Evolutionary conservation across 1,140 invertebrate genomes (phyloP).

Genomic region (Tetramorium simillimum): DNA sequence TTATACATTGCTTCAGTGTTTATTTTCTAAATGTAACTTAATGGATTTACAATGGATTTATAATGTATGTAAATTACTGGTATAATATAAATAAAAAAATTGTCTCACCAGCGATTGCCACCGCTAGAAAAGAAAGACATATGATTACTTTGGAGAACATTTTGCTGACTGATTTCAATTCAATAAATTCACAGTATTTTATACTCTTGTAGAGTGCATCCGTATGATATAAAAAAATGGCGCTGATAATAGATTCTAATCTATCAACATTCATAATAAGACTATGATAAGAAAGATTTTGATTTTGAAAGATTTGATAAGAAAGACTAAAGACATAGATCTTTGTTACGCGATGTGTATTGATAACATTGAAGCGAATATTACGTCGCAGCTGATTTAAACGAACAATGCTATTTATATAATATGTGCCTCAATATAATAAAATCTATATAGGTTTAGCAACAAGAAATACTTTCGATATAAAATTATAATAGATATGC

Average conservation of each 20-base stretch:
- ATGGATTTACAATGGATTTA: no score
- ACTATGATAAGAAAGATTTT: constrained; percentile 37
- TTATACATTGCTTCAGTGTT: background rate
- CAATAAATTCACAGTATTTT: background rate
- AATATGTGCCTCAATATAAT: background rate
- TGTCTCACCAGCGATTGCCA: constrained; percentile 62
- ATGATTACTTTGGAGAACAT: constrained; percentile 65
- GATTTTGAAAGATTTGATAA: no score
- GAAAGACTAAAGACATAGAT: background rate
- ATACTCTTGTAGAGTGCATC: constrained; percentile 38
- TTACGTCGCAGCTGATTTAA: background rate
- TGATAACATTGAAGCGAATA: background rate
- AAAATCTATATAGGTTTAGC: background rate
- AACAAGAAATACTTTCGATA: background rate
- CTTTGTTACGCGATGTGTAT: background rate
- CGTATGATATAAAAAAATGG: constrained; percentile 18
- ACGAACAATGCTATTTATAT: background rate
- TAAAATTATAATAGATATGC: background rate
- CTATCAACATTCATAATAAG: background rate
- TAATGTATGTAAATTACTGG: background rate
- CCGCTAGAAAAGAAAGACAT: constrained; percentile 33
- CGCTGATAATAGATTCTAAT: background rate
- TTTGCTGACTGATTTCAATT: constrained; percentile 18
- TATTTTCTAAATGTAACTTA: background rate
- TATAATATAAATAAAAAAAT: background rate